A percentile compares a stretch with the other conserved stretches of the same genome.
Conservation (phyloP, 2,797 vertebrate genomes). For the Lepidocolaptes lacrymiger region DNA sequence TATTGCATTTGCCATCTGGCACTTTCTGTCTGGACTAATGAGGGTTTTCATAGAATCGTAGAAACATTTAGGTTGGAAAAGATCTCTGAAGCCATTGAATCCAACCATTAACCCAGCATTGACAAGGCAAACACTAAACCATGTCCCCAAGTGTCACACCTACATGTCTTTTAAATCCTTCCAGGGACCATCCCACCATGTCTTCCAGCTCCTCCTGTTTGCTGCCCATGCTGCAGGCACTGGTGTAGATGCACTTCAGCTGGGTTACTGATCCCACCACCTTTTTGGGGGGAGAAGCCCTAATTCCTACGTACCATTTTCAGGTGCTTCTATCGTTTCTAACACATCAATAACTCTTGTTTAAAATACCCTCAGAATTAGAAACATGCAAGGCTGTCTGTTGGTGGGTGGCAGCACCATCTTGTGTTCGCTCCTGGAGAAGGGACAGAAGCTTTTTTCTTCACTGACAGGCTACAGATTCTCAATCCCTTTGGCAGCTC, state of each 20-base stretch:
- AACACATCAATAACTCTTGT: background rate
- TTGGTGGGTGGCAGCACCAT: slow-evolving; percentile 37
- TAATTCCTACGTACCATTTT: background rate
- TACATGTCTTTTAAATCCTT: background rate
- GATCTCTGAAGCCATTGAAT: background rate
- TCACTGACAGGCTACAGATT: background rate
- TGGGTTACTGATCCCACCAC: background rate
- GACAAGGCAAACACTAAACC: background rate
- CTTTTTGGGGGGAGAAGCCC: background rate
- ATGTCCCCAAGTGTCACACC: background rate
- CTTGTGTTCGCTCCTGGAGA: slow-evolving; percentile 36
- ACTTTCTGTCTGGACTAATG: background rate
- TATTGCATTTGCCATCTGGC: slow-evolving; percentile 27
- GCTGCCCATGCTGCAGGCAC: background rate
- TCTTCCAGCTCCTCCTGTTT: background rate
- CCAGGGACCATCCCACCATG: background rate
- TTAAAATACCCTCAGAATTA: background rate
- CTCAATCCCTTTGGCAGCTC: background rate
- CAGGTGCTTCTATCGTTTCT: background rate
- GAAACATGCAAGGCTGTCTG: background rate
- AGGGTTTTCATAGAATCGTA: background rate
- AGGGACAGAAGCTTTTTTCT: background rate
- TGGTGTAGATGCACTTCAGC: background rate
- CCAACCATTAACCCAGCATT: background rate
- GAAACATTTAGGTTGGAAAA: background rate